Evolutionary conservation across 2,113 vertebrate genomes (phyloP), one percentile per base, ranked within the genome.

Genomic region (Siniperca knerii): DNA sequence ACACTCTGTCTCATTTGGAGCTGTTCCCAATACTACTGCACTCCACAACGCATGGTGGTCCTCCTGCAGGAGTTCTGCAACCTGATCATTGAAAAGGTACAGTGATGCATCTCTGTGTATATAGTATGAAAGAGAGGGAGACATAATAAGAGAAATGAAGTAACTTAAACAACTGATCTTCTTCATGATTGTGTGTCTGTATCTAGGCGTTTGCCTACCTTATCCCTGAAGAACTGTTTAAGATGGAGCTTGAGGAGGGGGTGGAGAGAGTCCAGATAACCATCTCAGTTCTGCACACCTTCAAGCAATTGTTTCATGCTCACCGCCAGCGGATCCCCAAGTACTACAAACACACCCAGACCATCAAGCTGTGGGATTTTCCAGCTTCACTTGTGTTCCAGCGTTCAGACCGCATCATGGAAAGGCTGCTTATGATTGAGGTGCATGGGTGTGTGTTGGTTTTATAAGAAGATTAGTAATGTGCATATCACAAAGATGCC

Each of bases 1-100:
- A 93, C 96, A 64, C 97, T 99, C 78, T 97, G 97, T 91, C 97
- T 97, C 86, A 94, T 96, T 94, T 99, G 98, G 97, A 97, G 94
- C 77, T 88, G 89, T 89, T 98, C 97, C 87, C 94, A 90, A 77
- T 89, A 95, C 90, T 96, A 92, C 81, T 96, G 96, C 89, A 93
- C 90, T 85, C 96, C 96, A 69, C 90, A 91, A 48, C 96, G 95
- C 89, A 95, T 95, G 83, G 95, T 96, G 91, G 95, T 97, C 77
- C 96, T 97, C 75, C 90, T 97, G 82, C 93, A 94, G 81, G 96
- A 98, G 91, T 97, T 97, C 94, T 97, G 96, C 93, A 97, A 96
- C 95, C 93, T 97, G 82, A 95, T 98, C 79, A 96, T 97, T 84
- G 97, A 97, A 88, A 97, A 97, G 95, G 94, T 97, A 95, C 8